phyloP scores from a whole-genome alignment of 23 tunicate genomes.

The Trididemnum nubilum region DNA sequence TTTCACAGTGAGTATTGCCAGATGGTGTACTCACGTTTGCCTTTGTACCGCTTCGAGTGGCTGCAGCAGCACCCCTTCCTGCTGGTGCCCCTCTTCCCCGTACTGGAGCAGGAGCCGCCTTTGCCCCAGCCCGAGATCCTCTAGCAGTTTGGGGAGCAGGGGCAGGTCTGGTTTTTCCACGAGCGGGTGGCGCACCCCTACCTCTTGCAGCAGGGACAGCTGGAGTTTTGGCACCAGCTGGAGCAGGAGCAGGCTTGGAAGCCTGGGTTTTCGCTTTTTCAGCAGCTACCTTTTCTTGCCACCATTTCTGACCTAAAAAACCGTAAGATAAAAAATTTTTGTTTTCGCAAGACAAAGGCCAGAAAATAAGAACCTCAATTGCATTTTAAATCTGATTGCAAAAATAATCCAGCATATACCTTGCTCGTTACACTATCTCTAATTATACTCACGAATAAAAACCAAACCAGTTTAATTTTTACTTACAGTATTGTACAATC shows the following conservation, averaged over 20 bases:
- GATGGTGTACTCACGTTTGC: constrained; percentile 31
- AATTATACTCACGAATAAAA: too few species aligned
- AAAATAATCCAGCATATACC: too few species aligned
- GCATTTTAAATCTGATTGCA: too few species aligned
- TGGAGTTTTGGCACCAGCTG: background rate
- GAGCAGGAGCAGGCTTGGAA: constrained; percentile 1
- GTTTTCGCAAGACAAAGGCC: too few species aligned
- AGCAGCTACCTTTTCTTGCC: constrained; percentile 62
- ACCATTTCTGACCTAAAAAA: constrained; percentile 81
- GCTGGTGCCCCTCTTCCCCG: constrained; percentile 49
- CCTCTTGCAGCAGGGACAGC: constrained; percentile 48
- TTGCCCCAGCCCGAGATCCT: constrained; percentile 50
- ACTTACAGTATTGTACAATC: too few species aligned
- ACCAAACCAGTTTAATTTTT: too few species aligned
- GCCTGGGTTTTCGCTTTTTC: constrained; percentile 47
- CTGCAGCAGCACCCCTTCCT: constrained; percentile 50
- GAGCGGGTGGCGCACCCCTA: constrained; percentile 46
- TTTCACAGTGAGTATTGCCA: background rate
- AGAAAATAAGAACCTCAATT: too few species aligned
- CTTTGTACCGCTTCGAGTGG: constrained; percentile 5
- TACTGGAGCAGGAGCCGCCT: constrained; percentile 41
- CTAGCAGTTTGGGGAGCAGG: constrained; percentile 47
- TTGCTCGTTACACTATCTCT: too few species aligned
- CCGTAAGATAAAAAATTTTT: background rate
- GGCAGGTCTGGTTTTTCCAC: constrained; percentile 45